phyloP scores from a whole-genome alignment of 2,888 invertebrate genomes.

The Tenthredo mesomela region DNA sequence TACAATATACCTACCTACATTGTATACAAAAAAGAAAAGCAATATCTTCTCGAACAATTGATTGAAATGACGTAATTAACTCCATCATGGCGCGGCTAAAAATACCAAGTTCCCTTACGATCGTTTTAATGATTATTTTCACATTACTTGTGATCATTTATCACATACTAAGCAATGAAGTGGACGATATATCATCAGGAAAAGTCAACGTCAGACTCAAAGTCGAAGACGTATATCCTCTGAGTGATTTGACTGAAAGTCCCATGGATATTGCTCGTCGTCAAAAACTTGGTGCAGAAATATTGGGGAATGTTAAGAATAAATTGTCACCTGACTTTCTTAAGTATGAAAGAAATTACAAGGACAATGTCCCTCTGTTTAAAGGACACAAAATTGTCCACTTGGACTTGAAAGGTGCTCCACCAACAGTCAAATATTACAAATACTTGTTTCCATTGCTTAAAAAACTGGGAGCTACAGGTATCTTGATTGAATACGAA shows the following conservation, averaged over 20 bases:
- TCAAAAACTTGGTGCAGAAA: conserved; percentile 64
- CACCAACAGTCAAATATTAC: conserved; percentile 84
- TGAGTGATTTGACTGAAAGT: conserved; percentile 63
- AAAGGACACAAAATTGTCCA: conserved; percentile 85
- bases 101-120: conserved; percentile 70
- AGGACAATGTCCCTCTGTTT: conserved; percentile 64
- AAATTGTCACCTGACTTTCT: conserved; percentile 48
- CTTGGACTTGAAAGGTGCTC: conserved; percentile 92
- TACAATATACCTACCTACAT: neutral
- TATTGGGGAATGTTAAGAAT: conserved; percentile 60
- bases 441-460: conserved; percentile 82
- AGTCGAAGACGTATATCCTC: conserved; percentile 62
- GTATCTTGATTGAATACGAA: conserved; percentile 90
- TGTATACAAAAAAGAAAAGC: neutral
- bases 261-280: conserved; percentile 61
- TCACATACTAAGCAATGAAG: conserved; percentile 71
- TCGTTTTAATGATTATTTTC: conserved; percentile 69
- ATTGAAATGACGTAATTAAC: conserved; percentile 25
- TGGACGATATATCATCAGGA: conserved; percentile 63
- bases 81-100: conserved; percentile 68
- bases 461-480: conserved; percentile 85
- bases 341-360: conserved; percentile 53
- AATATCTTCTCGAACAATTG: neutral
- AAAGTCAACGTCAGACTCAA: conserved; percentile 61
- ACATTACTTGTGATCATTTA: conserved; percentile 72